These are phyloP conservation scores for Alaudala cheleensis DNA, from an alignment of 2,113 vertebrate species.

Conservation along the genomic window DNA sequence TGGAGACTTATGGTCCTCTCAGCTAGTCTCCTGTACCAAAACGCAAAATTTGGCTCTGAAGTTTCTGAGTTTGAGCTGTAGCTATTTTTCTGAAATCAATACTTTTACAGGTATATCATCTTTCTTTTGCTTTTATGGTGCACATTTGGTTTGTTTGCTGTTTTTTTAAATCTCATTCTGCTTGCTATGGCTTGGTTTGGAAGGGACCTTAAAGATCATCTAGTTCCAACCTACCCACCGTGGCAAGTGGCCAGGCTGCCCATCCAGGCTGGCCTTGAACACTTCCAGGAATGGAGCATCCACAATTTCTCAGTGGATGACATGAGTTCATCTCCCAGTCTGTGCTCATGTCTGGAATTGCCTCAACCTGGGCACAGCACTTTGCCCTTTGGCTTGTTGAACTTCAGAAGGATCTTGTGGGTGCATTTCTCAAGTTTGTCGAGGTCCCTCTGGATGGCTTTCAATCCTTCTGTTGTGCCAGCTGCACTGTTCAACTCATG, in stretches of 20 bases:
- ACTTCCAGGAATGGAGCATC: neutral
- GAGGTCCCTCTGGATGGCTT: neutral
- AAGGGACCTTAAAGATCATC: neutral
- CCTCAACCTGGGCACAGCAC: neutral
- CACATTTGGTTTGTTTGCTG: accelerated
- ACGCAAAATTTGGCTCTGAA: neutral
- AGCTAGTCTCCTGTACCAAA: neutral
- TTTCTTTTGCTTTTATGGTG: neutral
- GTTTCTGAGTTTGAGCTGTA: neutral
- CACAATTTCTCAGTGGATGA: neutral
- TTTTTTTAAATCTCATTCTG: neutral
- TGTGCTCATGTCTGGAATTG: neutral
- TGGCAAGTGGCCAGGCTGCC: neutral
- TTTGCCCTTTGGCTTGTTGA: neutral
- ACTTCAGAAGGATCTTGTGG: neutral
- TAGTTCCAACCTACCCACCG: neutral
- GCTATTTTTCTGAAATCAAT: neutral
- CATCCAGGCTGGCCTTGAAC: neutral
- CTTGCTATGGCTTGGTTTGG: neutral
- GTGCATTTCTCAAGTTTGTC: neutral
- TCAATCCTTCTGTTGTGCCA: neutral
- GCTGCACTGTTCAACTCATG: neutral
- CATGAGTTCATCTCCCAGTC: neutral
- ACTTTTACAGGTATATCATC: neutral
- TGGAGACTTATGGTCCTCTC: neutral